These are phyloP conservation scores for Sclerurus mexicanus DNA, from an alignment of 2,113 vertebrate genomes.

Conservation along the genomic window DNA sequence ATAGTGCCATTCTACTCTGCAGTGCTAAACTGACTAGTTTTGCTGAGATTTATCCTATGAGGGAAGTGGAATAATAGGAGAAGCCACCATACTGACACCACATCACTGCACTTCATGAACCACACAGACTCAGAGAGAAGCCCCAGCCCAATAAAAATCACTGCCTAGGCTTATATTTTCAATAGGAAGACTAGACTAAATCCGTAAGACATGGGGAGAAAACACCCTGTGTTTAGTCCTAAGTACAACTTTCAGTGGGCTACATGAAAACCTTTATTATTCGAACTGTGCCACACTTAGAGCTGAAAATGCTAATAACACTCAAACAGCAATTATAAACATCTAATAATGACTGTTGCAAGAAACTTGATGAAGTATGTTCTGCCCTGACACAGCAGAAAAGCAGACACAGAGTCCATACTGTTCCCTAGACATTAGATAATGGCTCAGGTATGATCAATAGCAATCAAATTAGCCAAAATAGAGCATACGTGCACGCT, in stretches of 20 bases:
- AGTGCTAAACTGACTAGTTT: not conserved
- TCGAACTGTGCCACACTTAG: not conserved
- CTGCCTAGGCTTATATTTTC: not conserved
- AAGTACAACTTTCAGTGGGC: not conserved
- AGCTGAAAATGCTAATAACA: not conserved
- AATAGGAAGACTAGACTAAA: not conserved
- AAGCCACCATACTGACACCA: not conserved
- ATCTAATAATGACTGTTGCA: not conserved
- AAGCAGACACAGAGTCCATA: not conserved
- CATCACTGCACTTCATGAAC: not conserved
- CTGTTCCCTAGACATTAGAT: not conserved
- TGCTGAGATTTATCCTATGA: not conserved
- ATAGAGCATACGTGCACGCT: not conserved
- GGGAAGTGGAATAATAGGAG: not conserved
- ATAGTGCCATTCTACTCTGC: not conserved
- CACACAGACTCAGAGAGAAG: fast-evolving
- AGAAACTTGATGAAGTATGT: not conserved
- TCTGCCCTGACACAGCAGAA: not conserved
- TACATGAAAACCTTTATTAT: not conserved
- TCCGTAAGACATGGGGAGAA: not conserved
- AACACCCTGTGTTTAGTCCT: not conserved
- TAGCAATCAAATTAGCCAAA: constrained; percentile 23
- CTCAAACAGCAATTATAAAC: not conserved
- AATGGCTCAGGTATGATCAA: constrained; percentile 23
- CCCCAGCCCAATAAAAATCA: not conserved